Evolutionary conservation across 2,113 vertebrate genomes (phyloP), one percentile per base, ranked within the genome.

Genomic region (Otolemur garnettii): DNA sequence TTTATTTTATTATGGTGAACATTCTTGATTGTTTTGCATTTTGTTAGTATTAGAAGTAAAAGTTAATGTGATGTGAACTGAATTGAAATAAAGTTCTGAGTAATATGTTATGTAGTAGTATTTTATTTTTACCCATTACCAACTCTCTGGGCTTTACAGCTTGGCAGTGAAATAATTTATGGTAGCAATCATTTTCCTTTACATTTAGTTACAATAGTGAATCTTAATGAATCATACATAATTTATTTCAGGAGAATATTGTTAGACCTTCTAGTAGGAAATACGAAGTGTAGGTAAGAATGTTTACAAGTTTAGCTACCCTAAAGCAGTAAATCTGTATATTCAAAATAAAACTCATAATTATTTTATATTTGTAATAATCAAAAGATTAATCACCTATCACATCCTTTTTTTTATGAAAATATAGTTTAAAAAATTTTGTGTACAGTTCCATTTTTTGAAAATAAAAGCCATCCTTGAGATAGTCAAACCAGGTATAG

Each of bases 81-180:
- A 87, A 78, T 93, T 97, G 81, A 97, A 95, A 93, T 90, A 96
- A 96, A 95, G 10, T 92, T 92, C 21, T 86, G 64, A 94, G 21
- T 96, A 62, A 91, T 72, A 53, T 79, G 50, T 26, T 35, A n/a
- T 59, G 35, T 94, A 59, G 33, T 71, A 71, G 71, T 81, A 93
- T 50, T 94, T 92, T 53, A 69, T 74, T 81, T 94, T 92, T 42
- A 84, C 81, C 78, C 22, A 81, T 95, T 69, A 30, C 18, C 30
- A 94, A 19, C 91, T 96, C 42, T 93, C 42, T 93, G 57, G 50
- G 21, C 17, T 88, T 92, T 72, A 66, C 60, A 94, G 26, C n/a
- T 93, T 94, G 60, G 53, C 26, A 85, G 13, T 85, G 84, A 96
- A 84, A 77, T 85, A 90, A 85, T 93, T 82, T 18, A 60, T n/a